These are phyloP conservation scores for Drosophila nannoptera DNA, from an alignment of 1,140 invertebrate genomes.

Conservation along the genomic window DNA sequence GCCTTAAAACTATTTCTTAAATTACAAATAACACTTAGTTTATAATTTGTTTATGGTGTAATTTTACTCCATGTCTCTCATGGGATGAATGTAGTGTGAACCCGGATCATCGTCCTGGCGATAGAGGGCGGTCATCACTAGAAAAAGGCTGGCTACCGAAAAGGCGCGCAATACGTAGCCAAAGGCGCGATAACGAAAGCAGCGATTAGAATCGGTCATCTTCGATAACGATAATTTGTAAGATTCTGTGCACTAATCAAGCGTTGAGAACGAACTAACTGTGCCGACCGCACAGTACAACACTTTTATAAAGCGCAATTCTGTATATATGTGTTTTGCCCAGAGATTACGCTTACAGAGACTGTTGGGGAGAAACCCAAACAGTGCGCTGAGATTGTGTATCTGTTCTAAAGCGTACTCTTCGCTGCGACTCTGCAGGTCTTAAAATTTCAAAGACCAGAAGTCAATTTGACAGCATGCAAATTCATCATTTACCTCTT, in stretches of 20 bases:
- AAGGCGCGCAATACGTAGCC: constrained; percentile 19
- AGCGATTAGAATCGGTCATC: constrained; percentile 28
- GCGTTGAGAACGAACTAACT: constrained; percentile 27
- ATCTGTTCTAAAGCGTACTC: not conserved
- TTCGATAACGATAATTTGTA: constrained; percentile 2
- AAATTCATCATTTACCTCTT: constrained; percentile 14
- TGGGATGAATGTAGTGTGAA: constrained; percentile 59
- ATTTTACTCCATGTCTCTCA: constrained; percentile 46
- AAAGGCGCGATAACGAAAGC: constrained; percentile 16
- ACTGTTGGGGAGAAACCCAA: constrained; percentile 26
- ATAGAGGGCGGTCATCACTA: constrained; percentile 57
- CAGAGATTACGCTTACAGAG: constrained; percentile 2
- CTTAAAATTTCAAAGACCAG: constrained; percentile 24
- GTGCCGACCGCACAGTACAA: not conserved
- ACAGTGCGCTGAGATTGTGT: constrained; percentile 1
- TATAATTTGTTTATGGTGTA: no score
- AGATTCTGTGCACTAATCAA: constrained; percentile 8
- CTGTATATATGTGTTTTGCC: constrained; percentile 23
- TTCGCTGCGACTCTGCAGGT: constrained; percentile 7
- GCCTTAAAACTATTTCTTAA: no score
- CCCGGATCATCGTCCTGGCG: constrained; percentile 41
- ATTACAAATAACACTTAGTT: no score
- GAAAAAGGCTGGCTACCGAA: constrained; percentile 36
- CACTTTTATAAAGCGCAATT: constrained; percentile 33
- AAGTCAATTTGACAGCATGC: constrained; percentile 17